phyloP scores from a whole-genome alignment of 2,797 vertebrate species.

The Micromesistius poutassou region DNA sequence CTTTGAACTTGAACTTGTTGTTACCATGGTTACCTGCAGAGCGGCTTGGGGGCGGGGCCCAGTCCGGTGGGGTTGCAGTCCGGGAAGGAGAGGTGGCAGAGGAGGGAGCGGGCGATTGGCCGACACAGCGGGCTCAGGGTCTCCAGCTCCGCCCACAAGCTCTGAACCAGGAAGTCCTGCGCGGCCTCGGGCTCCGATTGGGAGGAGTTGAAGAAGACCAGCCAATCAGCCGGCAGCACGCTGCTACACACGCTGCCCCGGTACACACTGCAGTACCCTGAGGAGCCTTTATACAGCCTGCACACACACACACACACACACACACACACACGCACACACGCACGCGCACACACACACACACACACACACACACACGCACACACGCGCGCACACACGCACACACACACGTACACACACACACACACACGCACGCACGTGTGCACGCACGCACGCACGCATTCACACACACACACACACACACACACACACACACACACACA shows the following conservation, averaged over 20 bases:
- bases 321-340: neutral
- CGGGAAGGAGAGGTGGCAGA: slow-evolving; percentile 88
- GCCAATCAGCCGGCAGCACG: slow-evolving; percentile 72
- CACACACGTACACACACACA: too few species aligned
- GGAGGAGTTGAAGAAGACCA: slow-evolving; percentile 93
- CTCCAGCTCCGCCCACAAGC: slow-evolving; percentile 80
- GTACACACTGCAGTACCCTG: slow-evolving; percentile 90
- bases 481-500: too few species aligned
- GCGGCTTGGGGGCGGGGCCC: slow-evolving; percentile 82
- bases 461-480: too few species aligned
- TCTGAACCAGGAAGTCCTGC: slow-evolving; percentile 88
- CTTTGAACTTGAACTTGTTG: too few species aligned
- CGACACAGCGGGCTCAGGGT: slow-evolving; percentile 79
- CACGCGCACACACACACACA: too few species aligned
- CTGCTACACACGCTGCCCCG: slow-evolving; percentile 82
- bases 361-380: too few species aligned
- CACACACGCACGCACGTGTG: too few species aligned
- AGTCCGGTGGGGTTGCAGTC: slow-evolving; percentile 84
- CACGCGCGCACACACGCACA: too few species aligned
- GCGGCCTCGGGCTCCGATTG: slow-evolving; percentile 83
- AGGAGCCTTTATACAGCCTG: slow-evolving; percentile 83
- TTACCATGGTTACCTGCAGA: slow-evolving; percentile 83
- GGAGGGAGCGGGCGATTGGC: slow-evolving; percentile 80
- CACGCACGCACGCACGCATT: too few species aligned
- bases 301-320: slow-evolving; percentile 10